Evolutionary conservation across 2,888 invertebrate species (phyloP).

Genomic region (Hyposoter dolosus): DNA sequence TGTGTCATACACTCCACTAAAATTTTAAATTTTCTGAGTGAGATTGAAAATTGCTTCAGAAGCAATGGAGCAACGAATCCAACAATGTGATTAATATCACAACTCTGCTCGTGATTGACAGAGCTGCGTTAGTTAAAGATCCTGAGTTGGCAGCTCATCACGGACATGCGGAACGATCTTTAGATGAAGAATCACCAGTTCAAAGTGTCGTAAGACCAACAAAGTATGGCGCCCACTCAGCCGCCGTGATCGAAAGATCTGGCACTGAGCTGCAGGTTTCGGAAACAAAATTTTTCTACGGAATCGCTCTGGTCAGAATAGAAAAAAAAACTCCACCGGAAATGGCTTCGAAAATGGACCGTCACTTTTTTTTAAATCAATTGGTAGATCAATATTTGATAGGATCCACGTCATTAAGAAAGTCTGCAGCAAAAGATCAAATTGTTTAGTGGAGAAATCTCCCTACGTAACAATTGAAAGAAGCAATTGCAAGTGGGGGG

Average conservation of each 20-base stretch:
- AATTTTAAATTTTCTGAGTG: slow-evolving; percentile 10
- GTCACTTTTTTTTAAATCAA: too few relatives aligned
- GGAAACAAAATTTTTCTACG: too few relatives aligned
- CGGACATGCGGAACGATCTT: neutral
- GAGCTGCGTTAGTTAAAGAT: neutral
- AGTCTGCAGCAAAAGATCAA: neutral
- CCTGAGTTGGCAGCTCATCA: too few relatives aligned
- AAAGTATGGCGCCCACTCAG: too few relatives aligned
- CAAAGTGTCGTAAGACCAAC: too few relatives aligned
- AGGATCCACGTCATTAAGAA: neutral
- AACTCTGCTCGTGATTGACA: neutral
- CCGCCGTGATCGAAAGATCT: too few relatives aligned
- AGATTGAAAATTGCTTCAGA: slow-evolving; percentile 10
- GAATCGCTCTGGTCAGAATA: too few relatives aligned
- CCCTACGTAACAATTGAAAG: neutral
- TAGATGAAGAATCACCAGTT: too few relatives aligned
- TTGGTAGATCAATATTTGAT: too few relatives aligned
- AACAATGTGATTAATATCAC: neutral
- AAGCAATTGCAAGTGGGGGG: neutral
- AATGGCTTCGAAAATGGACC: too few relatives aligned
- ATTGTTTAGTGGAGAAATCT: neutral
- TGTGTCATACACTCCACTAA: neutral
- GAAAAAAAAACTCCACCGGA: too few relatives aligned
- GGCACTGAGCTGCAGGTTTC: too few relatives aligned
- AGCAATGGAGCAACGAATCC: neutral